Percentiles rank a stretch among this genome's conserved stretches.
phyloP scores from a whole-genome alignment of 1,140 invertebrate species.

The Muscidifurax raptorellus region DNA sequence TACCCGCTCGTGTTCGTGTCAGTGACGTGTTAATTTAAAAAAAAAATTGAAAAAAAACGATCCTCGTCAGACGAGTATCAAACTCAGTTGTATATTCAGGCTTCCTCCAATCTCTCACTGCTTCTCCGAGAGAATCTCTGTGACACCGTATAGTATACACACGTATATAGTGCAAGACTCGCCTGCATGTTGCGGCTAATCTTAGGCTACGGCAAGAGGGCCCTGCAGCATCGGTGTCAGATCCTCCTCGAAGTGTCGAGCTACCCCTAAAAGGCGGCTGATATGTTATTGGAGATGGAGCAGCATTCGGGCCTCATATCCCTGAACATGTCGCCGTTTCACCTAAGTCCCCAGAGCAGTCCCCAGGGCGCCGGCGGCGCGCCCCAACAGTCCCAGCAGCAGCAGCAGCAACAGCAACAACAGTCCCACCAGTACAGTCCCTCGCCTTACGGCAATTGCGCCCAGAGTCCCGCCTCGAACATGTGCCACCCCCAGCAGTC shows the following conservation, averaged over 20 bases:
- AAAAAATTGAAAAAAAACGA: too few relatives aligned
- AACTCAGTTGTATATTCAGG: too few relatives aligned
- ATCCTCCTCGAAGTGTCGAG: neutral
- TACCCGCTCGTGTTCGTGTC: neutral
- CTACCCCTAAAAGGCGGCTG: conserved; percentile 65
- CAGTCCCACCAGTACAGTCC: conserved; percentile 64
- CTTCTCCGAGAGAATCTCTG: too few relatives aligned
- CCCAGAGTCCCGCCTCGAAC: conserved; percentile 70
- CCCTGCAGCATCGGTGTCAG: neutral
- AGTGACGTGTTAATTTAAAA: neutral
- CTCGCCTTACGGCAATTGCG: conserved; percentile 66
- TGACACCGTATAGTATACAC: too few relatives aligned
- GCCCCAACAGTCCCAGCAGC: conserved; percentile 61
- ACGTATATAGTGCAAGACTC: too few relatives aligned
- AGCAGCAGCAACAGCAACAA: conserved; percentile 61
- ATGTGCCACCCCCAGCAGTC: conserved; percentile 67
- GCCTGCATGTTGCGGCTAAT: neutral
- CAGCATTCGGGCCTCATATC: conserved; percentile 88
- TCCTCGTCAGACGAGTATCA: too few relatives aligned
- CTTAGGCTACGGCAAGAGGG: neutral
- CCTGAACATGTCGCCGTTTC: conserved; percentile 89
- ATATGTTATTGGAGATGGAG: conserved; percentile 89
- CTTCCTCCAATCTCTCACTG: too few relatives aligned
- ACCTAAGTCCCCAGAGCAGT: conserved; percentile 82
- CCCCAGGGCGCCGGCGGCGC: conserved; percentile 71